Conservation (phyloP, 2,113 vertebrate species). For the Thalassoma bifasciatum region DNA sequence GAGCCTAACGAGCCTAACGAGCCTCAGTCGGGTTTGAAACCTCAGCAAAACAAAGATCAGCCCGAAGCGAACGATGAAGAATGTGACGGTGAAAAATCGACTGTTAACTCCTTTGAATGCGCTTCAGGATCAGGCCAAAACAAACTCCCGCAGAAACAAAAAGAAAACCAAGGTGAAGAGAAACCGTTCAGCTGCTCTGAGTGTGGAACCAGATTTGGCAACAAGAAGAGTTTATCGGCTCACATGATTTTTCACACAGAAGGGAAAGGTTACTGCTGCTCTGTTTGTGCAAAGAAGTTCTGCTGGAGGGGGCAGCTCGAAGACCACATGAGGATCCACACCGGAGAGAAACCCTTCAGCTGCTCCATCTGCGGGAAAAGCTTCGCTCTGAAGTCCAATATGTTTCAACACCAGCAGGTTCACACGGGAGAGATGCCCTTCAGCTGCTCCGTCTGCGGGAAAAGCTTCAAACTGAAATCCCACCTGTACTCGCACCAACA, state of each 20-base stretch:
- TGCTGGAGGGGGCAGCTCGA: too few relatives aligned
- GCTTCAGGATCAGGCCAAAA: not conserved
- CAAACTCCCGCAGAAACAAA: not conserved
- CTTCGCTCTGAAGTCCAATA: not conserved
- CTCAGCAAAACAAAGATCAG: not conserved
- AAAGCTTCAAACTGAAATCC: not conserved
- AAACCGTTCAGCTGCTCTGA: not conserved
- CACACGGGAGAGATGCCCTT: constrained; percentile 7
- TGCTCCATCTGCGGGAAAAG: not conserved
- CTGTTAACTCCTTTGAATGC: not conserved
- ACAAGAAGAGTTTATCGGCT: not conserved
- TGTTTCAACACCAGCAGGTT: not conserved
- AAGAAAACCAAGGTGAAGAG: not conserved
- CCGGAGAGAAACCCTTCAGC: too few relatives aligned
- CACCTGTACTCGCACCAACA: not conserved
- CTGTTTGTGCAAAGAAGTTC: too few relatives aligned
- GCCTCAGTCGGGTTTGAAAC: not conserved
- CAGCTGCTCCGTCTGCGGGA: not conserved
- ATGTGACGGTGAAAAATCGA: too few relatives aligned
- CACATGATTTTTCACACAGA: not conserved
- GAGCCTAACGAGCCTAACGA: not conserved
- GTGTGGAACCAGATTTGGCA: not conserved
- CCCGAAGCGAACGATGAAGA: not conserved
- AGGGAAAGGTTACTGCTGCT: too few relatives aligned
- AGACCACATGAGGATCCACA: too few relatives aligned